phyloP scores from a whole-genome alignment of 2,888 invertebrate genomes.

The Heliconius ethilla region DNA sequence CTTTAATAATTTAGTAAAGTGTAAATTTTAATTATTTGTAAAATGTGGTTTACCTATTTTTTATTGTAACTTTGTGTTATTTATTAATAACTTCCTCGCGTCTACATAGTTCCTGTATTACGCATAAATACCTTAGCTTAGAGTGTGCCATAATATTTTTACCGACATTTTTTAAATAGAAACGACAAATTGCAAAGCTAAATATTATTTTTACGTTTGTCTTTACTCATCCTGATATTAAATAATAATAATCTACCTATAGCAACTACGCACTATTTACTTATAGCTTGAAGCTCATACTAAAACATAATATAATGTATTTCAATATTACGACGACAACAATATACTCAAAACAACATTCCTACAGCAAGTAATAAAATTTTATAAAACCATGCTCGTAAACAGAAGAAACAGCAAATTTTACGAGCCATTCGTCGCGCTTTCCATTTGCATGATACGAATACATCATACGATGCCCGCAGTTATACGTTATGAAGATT shows the following conservation, averaged over 20 bases:
- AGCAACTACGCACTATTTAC: too few relatives aligned
- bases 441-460: constrained; percentile 76
- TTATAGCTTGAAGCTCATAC: neutral
- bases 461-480: constrained; percentile 57
- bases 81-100: neutral
- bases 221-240: too few relatives aligned
- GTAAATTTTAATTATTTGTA: too few relatives aligned
- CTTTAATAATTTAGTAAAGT: neutral
- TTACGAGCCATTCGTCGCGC: constrained; percentile 76
- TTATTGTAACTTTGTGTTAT: too few relatives aligned
- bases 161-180: too few relatives aligned
- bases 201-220: too few relatives aligned
- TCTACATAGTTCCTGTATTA: neutral
- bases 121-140: neutral
- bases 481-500: constrained; percentile 11
- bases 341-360: constrained; percentile 51
- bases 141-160: too few relatives aligned
- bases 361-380: constrained; percentile 66
- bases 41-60: too few relatives aligned
- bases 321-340: constrained; percentile 41
- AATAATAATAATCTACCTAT: too few relatives aligned
- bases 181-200: too few relatives aligned
- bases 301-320: constrained; percentile 30
- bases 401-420: constrained; percentile 77
- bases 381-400: constrained; percentile 77